Base-by-base conservation (phyloP, 2,113 vertebrate species). In the Himantopus leucocephalus region DNA sequence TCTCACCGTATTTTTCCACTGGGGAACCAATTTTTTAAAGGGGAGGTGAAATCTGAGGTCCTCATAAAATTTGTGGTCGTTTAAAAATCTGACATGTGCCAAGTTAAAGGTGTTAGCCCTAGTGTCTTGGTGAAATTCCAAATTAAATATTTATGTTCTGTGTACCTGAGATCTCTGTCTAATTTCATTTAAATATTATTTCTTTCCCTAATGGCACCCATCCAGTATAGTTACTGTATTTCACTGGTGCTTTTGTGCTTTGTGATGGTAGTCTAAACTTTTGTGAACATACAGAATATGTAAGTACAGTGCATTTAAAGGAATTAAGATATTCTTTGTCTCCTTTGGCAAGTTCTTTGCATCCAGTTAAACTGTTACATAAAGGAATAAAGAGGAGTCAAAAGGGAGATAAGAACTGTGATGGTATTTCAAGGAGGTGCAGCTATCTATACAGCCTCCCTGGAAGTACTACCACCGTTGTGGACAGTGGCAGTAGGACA, bases 61-160 rank as follows among this genome's bases (percentile, higher is more conserved):
- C 73, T 95, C 70, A 53, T 89, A 91, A 94, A 91, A 95, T 91
- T 48, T 91, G 77, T 92, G 60, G 77, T 91, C 20, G 2, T 92
- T 94, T 91, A 82, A 85, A 94, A 58, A 24, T n/a, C 70, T 72
- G 66, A 56, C 23, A 10, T 68, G 29, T 92, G 94, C 76, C 86
- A 89, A 94, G 56, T 89, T 66, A 66, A 92, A 96, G 91, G 85
- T 84, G 86, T 78, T 81, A 92, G 76, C 76, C 66, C 47, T 48
- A 56, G 88, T 14, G 35, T 41, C 79, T 80, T 92, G 88, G 76
- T 91, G 37, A 81, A 91, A 96, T 56, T 96, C 92, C 94, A 94
- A 3, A 90, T 77, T 62, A 97, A 95, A 94, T 92, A 84, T 89
- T 94, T 95, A 59, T 84, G 39, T 48, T 91, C 64, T 89, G 34